phyloP scores from a whole-genome alignment of 2,113 vertebrate genomes.

The Nesoenas mayeri region DNA sequence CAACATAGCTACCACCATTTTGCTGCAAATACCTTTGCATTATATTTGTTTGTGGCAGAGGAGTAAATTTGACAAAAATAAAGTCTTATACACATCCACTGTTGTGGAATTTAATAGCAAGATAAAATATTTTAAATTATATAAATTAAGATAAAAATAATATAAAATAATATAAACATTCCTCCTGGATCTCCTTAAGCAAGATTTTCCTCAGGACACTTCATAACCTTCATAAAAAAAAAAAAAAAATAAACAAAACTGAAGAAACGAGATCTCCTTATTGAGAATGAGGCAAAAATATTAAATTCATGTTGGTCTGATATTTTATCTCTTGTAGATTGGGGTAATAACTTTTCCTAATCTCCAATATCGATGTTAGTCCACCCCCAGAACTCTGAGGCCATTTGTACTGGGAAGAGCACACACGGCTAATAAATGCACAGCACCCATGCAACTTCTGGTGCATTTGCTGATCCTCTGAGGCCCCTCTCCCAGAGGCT shows the following conservation, averaged over 20 bases:
- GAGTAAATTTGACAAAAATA: conserved; percentile 20
- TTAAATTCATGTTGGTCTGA: conserved; percentile 39
- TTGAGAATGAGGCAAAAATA: conserved; percentile 61
- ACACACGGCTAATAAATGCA: background rate
- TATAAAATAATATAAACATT: background rate
- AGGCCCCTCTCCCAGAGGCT: background rate
- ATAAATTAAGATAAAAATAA: background rate
- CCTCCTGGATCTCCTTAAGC: background rate
- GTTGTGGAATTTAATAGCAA: background rate
- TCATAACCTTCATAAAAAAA: background rate
- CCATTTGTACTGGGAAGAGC: background rate
- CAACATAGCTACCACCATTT: background rate
- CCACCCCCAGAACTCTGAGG: background rate
- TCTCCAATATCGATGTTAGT: background rate
- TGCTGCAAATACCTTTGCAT: conserved; percentile 26
- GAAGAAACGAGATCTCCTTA: conserved; percentile 58
- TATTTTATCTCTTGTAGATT: conserved; percentile 58
- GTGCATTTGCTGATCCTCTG: background rate
- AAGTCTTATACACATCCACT: background rate
- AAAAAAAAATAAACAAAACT: background rate
- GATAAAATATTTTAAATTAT: background rate
- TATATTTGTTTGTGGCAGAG: conserved; percentile 4
- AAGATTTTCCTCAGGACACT: background rate
- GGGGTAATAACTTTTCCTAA: conserved; percentile 36
- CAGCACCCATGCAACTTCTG: background rate